phyloP scores from a whole-genome alignment of 2,113 vertebrate genomes.

The Rallus limicola region DNA sequence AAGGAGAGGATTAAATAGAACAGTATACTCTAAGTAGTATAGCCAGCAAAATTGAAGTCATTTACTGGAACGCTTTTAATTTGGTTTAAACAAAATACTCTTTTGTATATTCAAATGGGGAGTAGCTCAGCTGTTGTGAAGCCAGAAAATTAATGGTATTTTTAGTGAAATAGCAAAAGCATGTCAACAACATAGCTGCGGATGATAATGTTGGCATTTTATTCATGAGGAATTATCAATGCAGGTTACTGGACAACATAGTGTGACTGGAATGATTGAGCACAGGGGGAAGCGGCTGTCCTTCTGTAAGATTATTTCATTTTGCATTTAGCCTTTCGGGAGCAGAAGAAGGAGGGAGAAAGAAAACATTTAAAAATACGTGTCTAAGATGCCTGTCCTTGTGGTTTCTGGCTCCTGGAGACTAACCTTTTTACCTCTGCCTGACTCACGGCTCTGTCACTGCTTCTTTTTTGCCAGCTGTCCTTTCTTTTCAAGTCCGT shows the following conservation, averaged over 20 bases:
- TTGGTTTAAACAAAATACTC: constrained; percentile 85
- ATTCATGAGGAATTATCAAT: constrained; percentile 82
- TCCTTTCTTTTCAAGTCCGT: background rate
- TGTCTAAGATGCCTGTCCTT: background rate
- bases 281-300: constrained; percentile 42
- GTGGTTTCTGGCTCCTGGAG: background rate
- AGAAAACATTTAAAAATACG: background rate
- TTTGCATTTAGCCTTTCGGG: constrained; percentile 65
- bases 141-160: constrained; percentile 83
- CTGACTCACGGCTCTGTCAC: background rate
- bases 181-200: constrained; percentile 80
- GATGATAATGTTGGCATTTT: constrained; percentile 79
- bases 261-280: constrained; percentile 80
- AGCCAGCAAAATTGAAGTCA: constrained; percentile 82
- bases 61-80: constrained; percentile 85
- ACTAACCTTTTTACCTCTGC: constrained; percentile 12
- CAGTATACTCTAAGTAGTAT: constrained; percentile 76
- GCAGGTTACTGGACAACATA: constrained; percentile 77
- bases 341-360: background rate
- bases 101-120: constrained; percentile 82
- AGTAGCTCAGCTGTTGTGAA: constrained; percentile 83
- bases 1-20: constrained; percentile 67
- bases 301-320: constrained; percentile 66
- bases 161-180: constrained; percentile 80
- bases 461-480: background rate